Conservation (phyloP, 2,888 invertebrate species). For the Nowickia ferox region DNA sequence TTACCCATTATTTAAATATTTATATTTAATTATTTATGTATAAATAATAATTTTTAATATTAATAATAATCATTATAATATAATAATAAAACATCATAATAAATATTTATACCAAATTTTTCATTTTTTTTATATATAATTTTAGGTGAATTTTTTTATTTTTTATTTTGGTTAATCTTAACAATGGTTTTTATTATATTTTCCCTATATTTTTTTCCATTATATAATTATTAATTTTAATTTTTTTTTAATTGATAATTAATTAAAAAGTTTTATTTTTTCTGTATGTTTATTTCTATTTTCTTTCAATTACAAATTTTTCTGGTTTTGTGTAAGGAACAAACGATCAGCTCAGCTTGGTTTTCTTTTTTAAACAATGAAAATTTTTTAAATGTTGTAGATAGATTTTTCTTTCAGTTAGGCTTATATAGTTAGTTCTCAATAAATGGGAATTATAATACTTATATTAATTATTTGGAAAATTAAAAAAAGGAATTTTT, state of each 20-base stretch:
- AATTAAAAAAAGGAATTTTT: not conserved
- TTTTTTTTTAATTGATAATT: slow-evolving; percentile 45
- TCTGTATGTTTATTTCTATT: slow-evolving; percentile 42
- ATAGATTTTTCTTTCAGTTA: slow-evolving; percentile 42
- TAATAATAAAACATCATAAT: slow-evolving; percentile 79
- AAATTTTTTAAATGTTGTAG: slow-evolving; percentile 42
- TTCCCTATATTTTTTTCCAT: slow-evolving; percentile 55
- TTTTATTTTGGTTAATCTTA: slow-evolving; percentile 65
- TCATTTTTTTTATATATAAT: slow-evolving; percentile 62
- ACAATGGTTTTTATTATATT: slow-evolving; percentile 62
- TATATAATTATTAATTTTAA: slow-evolving; percentile 47
- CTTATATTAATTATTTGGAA: not conserved
- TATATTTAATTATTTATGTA: slow-evolving; percentile 69
- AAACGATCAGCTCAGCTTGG: slow-evolving; percentile 33
- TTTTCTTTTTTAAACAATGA: slow-evolving; percentile 15
- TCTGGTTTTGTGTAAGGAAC: slow-evolving; percentile 64
- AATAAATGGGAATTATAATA: slow-evolving; percentile 37
- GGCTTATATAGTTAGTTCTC: slow-evolving; percentile 71
- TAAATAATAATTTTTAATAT: slow-evolving; percentile 72
- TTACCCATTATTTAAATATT: slow-evolving; percentile 73
- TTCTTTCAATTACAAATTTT: slow-evolving; percentile 38
- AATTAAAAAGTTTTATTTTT: slow-evolving; percentile 56
- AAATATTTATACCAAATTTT: slow-evolving; percentile 77
- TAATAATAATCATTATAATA: slow-evolving; percentile 78
- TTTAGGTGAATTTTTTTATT: slow-evolving; percentile 42